These are phyloP conservation scores for Pandemis cinnamomeana DNA, from an alignment of 2,888 invertebrate species.

Conservation along the genomic window DNA sequence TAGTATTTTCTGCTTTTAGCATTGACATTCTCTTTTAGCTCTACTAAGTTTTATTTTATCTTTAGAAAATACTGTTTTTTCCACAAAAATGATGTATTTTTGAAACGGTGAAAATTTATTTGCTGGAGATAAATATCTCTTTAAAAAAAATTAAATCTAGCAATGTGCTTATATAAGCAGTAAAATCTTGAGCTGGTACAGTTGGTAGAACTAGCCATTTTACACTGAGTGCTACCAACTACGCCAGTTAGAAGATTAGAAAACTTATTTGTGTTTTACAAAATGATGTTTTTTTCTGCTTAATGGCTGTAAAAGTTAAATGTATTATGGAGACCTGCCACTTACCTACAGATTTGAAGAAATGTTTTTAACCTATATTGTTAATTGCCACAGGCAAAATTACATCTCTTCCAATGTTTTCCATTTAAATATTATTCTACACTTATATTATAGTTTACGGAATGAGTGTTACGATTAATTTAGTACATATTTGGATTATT, in stretches of 20 bases:
- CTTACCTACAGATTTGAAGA: background rate
- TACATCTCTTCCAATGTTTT: conserved; percentile 58
- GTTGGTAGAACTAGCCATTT: background rate
- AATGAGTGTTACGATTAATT: conserved; percentile 26
- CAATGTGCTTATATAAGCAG: too few species aligned
- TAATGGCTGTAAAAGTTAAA: background rate
- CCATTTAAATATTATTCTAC: conserved; percentile 47
- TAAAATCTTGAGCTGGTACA: background rate
- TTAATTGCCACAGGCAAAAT: conserved; percentile 29
- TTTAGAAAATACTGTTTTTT: background rate
- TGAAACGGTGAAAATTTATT: background rate
- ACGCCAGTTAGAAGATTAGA: background rate
- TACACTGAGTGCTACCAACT: background rate
- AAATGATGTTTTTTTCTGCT: background rate
- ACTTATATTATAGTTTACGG: conserved; percentile 51
- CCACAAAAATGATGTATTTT: background rate
- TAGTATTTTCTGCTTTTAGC: background rate
- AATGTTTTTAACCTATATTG: background rate
- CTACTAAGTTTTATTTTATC: background rate
- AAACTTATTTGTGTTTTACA: background rate
- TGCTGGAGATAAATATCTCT: background rate
- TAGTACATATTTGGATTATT: conserved; percentile 41
- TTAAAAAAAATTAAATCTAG: too few species aligned
- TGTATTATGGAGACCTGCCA: background rate
- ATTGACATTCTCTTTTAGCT: background rate